Evolutionary conservation across 2,888 invertebrate genomes (phyloP).

Genomic region (Drosophila engyochracea): DNA sequence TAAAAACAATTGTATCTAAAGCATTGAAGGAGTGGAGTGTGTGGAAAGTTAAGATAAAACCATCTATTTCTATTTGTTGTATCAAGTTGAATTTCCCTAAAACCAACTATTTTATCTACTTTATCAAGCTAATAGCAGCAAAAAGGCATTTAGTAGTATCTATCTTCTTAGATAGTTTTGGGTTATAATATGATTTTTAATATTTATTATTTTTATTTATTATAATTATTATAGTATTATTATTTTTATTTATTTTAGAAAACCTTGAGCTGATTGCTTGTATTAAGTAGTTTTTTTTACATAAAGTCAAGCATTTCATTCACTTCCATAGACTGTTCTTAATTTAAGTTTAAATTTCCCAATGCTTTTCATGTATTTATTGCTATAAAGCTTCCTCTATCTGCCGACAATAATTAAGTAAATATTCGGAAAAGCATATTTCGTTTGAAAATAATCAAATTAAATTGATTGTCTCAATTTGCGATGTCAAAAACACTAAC

Average conservation of each 20-base stretch:
- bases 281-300: too few relatives aligned
- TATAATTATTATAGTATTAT: background rate
- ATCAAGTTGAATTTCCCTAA: background rate
- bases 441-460: background rate
- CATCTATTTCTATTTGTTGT: background rate
- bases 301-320: background rate
- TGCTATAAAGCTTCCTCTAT: background rate
- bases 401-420: background rate
- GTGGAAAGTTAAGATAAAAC: background rate
- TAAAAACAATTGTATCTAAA: constrained; percentile 5
- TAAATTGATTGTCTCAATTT: background rate
- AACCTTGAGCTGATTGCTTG: background rate
- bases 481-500: background rate
- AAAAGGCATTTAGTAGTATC: rapidly evolving
- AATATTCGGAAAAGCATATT: background rate
- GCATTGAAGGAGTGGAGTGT: rapidly evolving
- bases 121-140: background rate
- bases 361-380: background rate
- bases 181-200: rapidly evolving
- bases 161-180: background rate
- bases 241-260: background rate
- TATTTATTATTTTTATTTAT: background rate
- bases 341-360: background rate
- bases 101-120: background rate
- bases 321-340: background rate